A percentile compares a stretch with the other conserved stretches of the same genome.
phyloP scores from a whole-genome alignment of 2,113 vertebrate species.

The Lophotis ruficrista region DNA sequence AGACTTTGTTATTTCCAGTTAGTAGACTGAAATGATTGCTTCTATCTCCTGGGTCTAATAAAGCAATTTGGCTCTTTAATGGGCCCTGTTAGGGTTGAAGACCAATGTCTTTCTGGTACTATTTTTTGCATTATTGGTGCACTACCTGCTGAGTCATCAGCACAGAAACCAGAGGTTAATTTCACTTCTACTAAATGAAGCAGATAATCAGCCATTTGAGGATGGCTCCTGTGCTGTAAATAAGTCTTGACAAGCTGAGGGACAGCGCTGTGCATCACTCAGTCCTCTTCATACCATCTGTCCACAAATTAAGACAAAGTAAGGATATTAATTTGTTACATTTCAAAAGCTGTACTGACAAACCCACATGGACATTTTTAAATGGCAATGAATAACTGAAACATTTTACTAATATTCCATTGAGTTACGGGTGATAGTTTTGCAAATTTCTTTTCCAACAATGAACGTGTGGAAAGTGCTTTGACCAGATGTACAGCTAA shows the following conservation, averaged over 20 bases:
- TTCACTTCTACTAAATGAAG: conserved; percentile 79
- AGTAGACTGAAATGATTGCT: conserved; percentile 69
- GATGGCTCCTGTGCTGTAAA: conserved; percentile 69
- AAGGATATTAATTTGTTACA: conserved; percentile 75
- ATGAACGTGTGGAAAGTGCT: neutral
- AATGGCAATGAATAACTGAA: conserved; percentile 63
- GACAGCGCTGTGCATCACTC: conserved; percentile 55
- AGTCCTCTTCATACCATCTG: conserved; percentile 76
- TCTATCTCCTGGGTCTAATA: conserved; percentile 75
- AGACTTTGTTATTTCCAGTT: conserved; percentile 70
- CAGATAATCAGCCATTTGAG: conserved; percentile 77
- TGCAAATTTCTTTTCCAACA: conserved; percentile 56
- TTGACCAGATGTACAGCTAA: conserved; percentile 62
- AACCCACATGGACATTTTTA: conserved; percentile 65
- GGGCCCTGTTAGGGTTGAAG: conserved; percentile 73
- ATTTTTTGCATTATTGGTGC: conserved; percentile 65
- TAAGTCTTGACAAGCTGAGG: conserved; percentile 75
- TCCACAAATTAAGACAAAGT: conserved; percentile 76
- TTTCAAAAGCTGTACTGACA: conserved; percentile 74
- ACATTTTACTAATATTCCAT: conserved; percentile 50
- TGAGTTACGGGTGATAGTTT: conserved; percentile 37
- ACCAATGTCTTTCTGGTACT: conserved; percentile 65
- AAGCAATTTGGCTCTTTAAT: conserved; percentile 75
- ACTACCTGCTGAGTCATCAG: conserved; percentile 79
- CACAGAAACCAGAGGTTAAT: conserved; percentile 77